These are phyloP conservation scores for Dinomys branickii DNA, from an alignment of 2,113 vertebrate genomes.

Conservation along the genomic window DNA sequence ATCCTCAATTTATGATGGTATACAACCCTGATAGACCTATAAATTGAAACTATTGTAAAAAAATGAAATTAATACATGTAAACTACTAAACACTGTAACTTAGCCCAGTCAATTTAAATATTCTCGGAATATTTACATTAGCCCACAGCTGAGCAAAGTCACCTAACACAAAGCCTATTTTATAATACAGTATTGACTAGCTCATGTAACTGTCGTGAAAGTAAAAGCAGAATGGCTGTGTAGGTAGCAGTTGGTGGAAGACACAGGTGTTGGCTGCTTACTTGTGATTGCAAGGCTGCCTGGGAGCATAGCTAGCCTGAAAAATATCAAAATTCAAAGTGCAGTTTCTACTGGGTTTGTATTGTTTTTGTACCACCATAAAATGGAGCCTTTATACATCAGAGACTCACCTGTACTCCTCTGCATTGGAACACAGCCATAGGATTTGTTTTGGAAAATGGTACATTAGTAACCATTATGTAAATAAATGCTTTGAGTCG, in stretches of 20 bases:
- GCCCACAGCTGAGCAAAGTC: background rate
- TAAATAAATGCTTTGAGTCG: background rate
- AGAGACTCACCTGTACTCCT: background rate
- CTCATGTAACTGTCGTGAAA: background rate
- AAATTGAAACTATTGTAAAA: background rate
- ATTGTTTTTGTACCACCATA: background rate
- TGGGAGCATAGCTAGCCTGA: background rate
- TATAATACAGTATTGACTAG: background rate
- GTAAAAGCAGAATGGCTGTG: background rate
- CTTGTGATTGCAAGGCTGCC: background rate
- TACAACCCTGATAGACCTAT: background rate
- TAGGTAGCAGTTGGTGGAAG: background rate
- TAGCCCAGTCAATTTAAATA: background rate
- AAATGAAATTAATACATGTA: background rate
- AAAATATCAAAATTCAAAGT: background rate
- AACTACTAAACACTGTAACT: background rate
- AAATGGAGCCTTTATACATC: background rate
- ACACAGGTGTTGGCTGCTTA: background rate
- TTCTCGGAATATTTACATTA: background rate
- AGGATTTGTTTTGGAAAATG: background rate
- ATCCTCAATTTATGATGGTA: background rate
- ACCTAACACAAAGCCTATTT: background rate
- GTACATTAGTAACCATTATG: background rate
- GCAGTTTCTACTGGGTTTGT: background rate
- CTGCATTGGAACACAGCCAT: background rate